phyloP scores from a whole-genome alignment of 2,888 invertebrate genomes.

The Anagyrus pseudococci region DNA sequence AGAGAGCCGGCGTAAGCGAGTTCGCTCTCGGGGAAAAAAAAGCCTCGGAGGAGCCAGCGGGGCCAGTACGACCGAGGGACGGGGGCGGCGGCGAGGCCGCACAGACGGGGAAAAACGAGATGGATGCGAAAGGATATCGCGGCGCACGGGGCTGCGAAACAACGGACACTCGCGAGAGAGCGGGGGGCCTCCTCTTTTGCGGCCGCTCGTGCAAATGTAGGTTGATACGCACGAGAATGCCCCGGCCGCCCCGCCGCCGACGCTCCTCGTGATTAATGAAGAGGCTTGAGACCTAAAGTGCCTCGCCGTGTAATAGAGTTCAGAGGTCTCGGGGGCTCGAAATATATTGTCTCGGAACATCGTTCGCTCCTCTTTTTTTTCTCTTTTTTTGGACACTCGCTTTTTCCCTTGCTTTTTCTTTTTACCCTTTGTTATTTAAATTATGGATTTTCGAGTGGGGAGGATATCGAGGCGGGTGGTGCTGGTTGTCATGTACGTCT shows the following conservation, averaged over 20 bases:
- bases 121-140: not conserved
- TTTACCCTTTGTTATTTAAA: slow-evolving; percentile 20
- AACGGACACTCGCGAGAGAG: slow-evolving; percentile 12
- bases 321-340: slow-evolving; percentile 3
- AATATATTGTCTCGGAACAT: slow-evolving; percentile 10
- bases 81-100: not conserved
- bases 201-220: slow-evolving; percentile 25
- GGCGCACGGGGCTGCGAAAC: slow-evolving; percentile 42
- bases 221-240: slow-evolving; percentile 39
- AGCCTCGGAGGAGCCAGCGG: not conserved
- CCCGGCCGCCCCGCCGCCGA: not conserved
- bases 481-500: too few species aligned
- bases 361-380: too few species aligned
- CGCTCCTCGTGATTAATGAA: slow-evolving; percentile 35
- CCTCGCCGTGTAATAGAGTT: slow-evolving; percentile 19
- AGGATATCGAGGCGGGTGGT: slow-evolving; percentile 1
- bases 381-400: too few species aligned
- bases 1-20: not conserved
- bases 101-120: slow-evolving; percentile 19
- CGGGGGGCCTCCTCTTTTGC: slow-evolving; percentile 42
- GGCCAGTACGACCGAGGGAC: not conserved
- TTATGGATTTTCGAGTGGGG: slow-evolving; percentile 19
- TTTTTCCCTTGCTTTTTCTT: not conserved
- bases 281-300: slow-evolving; percentile 19
- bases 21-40: not conserved